Evolutionary conservation across 2,888 invertebrate species (phyloP).

Genomic region (Hyppa rectilinea): DNA sequence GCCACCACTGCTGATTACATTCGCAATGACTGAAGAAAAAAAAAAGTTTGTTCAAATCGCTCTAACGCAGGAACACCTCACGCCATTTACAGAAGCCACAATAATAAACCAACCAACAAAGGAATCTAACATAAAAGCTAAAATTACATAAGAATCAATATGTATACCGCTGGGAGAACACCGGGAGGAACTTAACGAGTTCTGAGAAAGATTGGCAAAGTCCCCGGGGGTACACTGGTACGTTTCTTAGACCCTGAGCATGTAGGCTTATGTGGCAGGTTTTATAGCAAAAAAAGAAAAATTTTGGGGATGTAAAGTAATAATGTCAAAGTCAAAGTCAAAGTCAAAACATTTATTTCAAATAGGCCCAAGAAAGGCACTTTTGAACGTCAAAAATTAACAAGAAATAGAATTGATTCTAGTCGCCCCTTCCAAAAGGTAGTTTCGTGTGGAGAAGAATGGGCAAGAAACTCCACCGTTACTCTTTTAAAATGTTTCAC

Average conservation of each 20-base stretch:
- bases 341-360: too few relatives aligned
- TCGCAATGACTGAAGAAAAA: too few relatives aligned
- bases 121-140: slow-evolving; percentile 31
- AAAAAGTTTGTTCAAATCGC: too few relatives aligned
- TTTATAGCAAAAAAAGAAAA: neutral
- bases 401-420: too few relatives aligned
- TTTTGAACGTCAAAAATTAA: too few relatives aligned
- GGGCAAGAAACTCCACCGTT: too few relatives aligned
- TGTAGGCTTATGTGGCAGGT: slow-evolving; percentile 8
- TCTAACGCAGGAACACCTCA: neutral
- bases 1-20: too few relatives aligned
- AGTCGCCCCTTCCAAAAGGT: too few relatives aligned
- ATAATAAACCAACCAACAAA: slow-evolving; percentile 13
- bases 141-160: slow-evolving; percentile 58
- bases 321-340: too few relatives aligned
- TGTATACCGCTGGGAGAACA: slow-evolving; percentile 30
- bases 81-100: neutral
- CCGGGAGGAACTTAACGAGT: slow-evolving; percentile 45
- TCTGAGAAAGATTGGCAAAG: slow-evolving; percentile 48
- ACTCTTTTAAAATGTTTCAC: too few relatives aligned
- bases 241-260: slow-evolving; percentile 11
- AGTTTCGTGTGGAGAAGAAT: too few relatives aligned
- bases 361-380: too few relatives aligned
- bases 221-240: slow-evolving; percentile 13
- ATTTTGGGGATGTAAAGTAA: neutral